Evolutionary conservation across 2,113 vertebrate species (phyloP), one percentile per base, ranked within the genome.

Genomic region (Hemichromis elongatus): DNA sequence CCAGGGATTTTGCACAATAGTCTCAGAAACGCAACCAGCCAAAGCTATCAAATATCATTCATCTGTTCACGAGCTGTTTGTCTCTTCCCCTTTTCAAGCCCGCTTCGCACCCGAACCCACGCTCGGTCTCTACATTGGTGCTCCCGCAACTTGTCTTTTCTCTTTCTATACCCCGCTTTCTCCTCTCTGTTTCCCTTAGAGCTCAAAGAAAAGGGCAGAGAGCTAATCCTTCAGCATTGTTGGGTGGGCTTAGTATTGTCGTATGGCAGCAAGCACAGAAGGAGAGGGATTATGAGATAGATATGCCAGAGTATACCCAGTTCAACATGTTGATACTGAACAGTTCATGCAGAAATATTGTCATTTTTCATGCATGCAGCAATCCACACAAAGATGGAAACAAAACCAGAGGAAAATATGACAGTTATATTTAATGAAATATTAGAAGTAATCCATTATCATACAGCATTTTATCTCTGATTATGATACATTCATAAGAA

Each of bases 381-480:
- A 28, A 28, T 75, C 40, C 45, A 75, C 68, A 75, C 24, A 88
- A 81, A 40, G 75, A 90, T 19, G 4, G 35, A 78, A 55, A 78
- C 80, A 77, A 86, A 83, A 82, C 37, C 54, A 90, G 83, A 73
- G 61, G 86, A 94, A 94, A 95, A 95, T 90, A 94, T 81, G 92
- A 95, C 93, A 94, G 93, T 91, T 93, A 95, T 93, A 93, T 96
- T 96, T 96, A 94, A 96, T 96, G 91, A 92, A 94, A 94, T 93
- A 92, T 91, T 78, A 92, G 78, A 80, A 87, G 85, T 88, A 86
- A 91, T 90, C 92, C 88, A 90, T 87, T 89, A 73, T 91, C 88
- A 94, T 90, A 94, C 93, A 95, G 86, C 91, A 88, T 91, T 87
- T 94, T 83, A 90, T 80, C 81, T 94, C 82, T 85, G 85, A 42